Percentiles rank a stretch among this genome's conserved stretches.
phyloP scores from a whole-genome alignment of 2,797 vertebrate genomes.

The Basileuterus tristriatus region DNA sequence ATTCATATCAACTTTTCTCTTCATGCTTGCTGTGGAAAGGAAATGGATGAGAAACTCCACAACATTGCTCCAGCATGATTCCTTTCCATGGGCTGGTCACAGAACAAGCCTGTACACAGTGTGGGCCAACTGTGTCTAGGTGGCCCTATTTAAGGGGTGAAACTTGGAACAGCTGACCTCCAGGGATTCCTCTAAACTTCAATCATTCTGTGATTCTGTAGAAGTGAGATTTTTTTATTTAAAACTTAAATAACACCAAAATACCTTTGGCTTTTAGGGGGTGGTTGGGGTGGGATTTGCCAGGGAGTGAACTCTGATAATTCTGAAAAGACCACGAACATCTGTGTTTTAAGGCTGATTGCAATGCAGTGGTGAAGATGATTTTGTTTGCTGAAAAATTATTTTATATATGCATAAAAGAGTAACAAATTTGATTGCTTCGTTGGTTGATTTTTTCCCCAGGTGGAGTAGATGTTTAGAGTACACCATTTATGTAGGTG shows the following conservation, averaged over 20 bases:
- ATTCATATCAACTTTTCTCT: neutral
- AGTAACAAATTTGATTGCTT: accelerated
- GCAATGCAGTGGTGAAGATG: accelerated
- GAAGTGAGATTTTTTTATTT: neutral
- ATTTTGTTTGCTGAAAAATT: neutral
- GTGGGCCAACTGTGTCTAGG: no score
- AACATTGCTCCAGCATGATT: neutral
- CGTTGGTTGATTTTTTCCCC: accelerated
- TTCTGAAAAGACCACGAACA: neutral
- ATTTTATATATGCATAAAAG: neutral
- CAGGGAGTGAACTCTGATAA: neutral
- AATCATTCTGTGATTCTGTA: neutral
- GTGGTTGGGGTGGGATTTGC: accelerated
- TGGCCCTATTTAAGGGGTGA: neutral
- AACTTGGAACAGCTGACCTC: neutral
- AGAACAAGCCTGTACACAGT: neutral
- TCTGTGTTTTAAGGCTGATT: neutral
- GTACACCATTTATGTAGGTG: neutral
- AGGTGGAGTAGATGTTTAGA: neutral
- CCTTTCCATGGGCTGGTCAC: no score
- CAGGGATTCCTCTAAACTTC: neutral
- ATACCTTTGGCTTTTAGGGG: neutral
- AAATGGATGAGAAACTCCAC: neutral
- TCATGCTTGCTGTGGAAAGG: neutral
- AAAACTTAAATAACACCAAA: neutral